phyloP scores from a whole-genome alignment of 2,888 invertebrate genomes.

The Malthinus seriepunctatus region DNA sequence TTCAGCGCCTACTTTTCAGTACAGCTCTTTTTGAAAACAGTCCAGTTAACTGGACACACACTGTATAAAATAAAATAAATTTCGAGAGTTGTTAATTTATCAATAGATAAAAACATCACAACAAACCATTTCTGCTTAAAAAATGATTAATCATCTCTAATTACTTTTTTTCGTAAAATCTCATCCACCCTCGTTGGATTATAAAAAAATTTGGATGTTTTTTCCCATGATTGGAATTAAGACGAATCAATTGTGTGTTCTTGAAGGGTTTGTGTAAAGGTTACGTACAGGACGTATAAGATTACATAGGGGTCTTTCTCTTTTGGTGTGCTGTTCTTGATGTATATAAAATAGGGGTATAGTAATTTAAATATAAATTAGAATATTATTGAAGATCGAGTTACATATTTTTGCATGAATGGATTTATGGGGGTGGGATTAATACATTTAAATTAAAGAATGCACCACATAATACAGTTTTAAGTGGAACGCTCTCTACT shows the following conservation, averaged over 20 bases:
- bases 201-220: slow-evolving; percentile 4
- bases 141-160: not conserved
- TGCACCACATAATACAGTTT: too few species aligned
- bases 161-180: too few species aligned
- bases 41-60: too few species aligned
- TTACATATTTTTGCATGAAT: slow-evolving; percentile 28
- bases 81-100: not conserved
- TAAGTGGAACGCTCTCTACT: too few species aligned
- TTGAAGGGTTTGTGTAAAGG: slow-evolving; percentile 38
- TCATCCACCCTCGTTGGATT: not conserved
- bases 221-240: slow-evolving; percentile 36
- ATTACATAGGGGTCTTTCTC: slow-evolving; percentile 34
- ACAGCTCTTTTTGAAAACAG: too few species aligned
- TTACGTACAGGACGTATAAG: slow-evolving; percentile 36
- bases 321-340: slow-evolving; percentile 26
- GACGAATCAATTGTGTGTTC: slow-evolving; percentile 33
- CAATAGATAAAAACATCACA: not conserved
- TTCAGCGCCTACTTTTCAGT: too few species aligned
- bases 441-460: too few species aligned
- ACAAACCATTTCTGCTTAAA: not conserved
- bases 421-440: slow-evolving; percentile 17
- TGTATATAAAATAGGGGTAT: slow-evolving; percentile 26
- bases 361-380: slow-evolving; percentile 33
- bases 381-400: slow-evolving; percentile 32
- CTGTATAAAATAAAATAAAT: too few species aligned